Evolutionary conservation across 2,113 vertebrate genomes (phyloP).

Genomic region (Daubentonia madagascariensis): DNA sequence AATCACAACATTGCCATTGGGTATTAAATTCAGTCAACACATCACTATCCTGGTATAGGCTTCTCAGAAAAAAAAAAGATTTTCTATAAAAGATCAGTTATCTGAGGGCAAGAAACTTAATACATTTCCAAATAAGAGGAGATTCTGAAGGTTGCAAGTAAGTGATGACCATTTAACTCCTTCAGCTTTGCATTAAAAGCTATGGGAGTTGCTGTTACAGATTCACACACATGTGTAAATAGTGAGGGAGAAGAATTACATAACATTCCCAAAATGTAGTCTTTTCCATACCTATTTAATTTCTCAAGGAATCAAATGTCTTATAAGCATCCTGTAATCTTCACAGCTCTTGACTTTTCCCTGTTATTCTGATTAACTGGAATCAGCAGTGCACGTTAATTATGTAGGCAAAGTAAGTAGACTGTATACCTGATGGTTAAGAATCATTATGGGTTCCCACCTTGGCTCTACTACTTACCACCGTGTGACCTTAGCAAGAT

Average conservation of each 20-base stretch:
- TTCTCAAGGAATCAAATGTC: background rate
- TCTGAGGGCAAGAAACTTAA: background rate
- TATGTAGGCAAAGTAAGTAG: background rate
- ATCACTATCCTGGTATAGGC: background rate
- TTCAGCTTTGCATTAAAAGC: background rate
- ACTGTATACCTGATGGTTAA: background rate
- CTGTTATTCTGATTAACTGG: constrained; percentile 19
- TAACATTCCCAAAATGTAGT: background rate
- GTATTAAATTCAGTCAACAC: background rate
- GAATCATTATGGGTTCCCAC: background rate
- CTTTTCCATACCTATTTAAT: background rate
- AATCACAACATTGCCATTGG: background rate
- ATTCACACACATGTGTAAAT: background rate
- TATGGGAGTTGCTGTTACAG: background rate
- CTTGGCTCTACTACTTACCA: background rate
- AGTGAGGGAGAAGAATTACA: background rate
- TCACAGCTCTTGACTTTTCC: background rate
- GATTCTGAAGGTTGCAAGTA: background rate
- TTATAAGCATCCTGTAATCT: background rate
- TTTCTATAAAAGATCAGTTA: background rate
- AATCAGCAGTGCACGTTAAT: background rate
- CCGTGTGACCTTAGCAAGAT: background rate
- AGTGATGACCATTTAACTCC: background rate
- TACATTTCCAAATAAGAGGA: background rate
- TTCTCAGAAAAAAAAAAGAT: background rate